Conservation (phyloP, 2,888 invertebrate species). For the Maniola hyperantus region DNA sequence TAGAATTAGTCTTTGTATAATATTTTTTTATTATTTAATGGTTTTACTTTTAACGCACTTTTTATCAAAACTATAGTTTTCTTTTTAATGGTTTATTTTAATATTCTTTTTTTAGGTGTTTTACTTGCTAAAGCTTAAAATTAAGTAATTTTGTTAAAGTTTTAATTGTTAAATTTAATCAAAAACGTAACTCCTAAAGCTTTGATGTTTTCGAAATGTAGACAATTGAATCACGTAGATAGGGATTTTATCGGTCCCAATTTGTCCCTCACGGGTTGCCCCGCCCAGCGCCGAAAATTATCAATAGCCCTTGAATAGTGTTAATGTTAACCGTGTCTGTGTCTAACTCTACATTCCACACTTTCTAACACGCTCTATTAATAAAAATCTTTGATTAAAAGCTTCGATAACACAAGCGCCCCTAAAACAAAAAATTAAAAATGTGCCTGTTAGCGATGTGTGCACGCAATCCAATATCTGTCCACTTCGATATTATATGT, state of each 20-base stretch:
- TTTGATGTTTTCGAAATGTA: slow-evolving; percentile 69
- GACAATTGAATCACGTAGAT: slow-evolving; percentile 66
- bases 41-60: neutral
- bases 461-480: slow-evolving; percentile 79
- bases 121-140: neutral
- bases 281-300: slow-evolving; percentile 78
- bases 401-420: slow-evolving; percentile 63
- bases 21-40: neutral
- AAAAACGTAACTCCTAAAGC: slow-evolving; percentile 6
- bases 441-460: slow-evolving; percentile 79
- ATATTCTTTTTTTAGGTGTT: slow-evolving; percentile 25
- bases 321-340: slow-evolving; percentile 59
- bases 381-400: slow-evolving; percentile 44
- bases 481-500: slow-evolving; percentile 80
- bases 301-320: slow-evolving; percentile 59
- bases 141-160: slow-evolving; percentile 31
- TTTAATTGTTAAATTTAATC: slow-evolving; percentile 16
- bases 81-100: neutral
- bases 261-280: slow-evolving; percentile 65
- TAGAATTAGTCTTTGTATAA: no score
- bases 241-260: slow-evolving; percentile 63
- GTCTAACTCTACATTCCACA: slow-evolving; percentile 69
- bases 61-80: neutral
- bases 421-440: slow-evolving; percentile 56
- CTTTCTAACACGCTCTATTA: slow-evolving; percentile 59